These are phyloP conservation scores for Xiphophorus maculatus DNA, from an alignment of 2,113 vertebrate genomes.

Conservation along the genomic window DNA sequence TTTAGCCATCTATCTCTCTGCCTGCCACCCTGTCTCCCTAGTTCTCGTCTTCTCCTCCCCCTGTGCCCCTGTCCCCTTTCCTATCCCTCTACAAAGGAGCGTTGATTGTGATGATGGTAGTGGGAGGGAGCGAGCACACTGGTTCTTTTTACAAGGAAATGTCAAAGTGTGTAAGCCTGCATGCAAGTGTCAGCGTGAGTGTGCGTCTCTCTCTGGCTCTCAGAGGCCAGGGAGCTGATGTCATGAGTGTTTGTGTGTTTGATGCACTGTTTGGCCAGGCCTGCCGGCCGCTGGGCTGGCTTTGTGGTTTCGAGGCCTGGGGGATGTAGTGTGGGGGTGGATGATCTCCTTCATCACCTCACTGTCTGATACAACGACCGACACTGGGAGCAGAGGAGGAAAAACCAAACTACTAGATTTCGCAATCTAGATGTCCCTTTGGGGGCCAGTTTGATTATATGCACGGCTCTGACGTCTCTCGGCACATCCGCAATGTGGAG, in stretches of 20 bases:
- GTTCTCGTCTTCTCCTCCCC: slow-evolving; percentile 47
- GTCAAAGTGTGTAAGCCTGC: slow-evolving; percentile 74
- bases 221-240: slow-evolving; percentile 68
- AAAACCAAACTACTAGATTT: slow-evolving; percentile 25
- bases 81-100: slow-evolving; percentile 73
- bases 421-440: slow-evolving; percentile 54
- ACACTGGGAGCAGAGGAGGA: background rate
- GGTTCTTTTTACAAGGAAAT: slow-evolving; percentile 81
- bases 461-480: slow-evolving; percentile 57
- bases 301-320: slow-evolving; percentile 48
- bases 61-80: slow-evolving; percentile 64
- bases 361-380: slow-evolving; percentile 45
- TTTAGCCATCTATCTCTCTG: slow-evolving; percentile 46
- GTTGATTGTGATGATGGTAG: slow-evolving; percentile 77
- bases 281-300: slow-evolving; percentile 47
- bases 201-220: slow-evolving; percentile 55
- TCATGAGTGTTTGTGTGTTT: slow-evolving; percentile 65
- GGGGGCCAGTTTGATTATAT: slow-evolving; percentile 61
- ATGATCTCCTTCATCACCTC: slow-evolving; percentile 51
- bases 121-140: slow-evolving; percentile 75
- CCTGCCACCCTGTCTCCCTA: slow-evolving; percentile 50
- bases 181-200: slow-evolving; percentile 54
- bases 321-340: slow-evolving; percentile 62
- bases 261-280: slow-evolving; percentile 65
- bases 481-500: slow-evolving; percentile 30